phyloP scores from a whole-genome alignment of 2,113 vertebrate species.

The Columba livia region DNA sequence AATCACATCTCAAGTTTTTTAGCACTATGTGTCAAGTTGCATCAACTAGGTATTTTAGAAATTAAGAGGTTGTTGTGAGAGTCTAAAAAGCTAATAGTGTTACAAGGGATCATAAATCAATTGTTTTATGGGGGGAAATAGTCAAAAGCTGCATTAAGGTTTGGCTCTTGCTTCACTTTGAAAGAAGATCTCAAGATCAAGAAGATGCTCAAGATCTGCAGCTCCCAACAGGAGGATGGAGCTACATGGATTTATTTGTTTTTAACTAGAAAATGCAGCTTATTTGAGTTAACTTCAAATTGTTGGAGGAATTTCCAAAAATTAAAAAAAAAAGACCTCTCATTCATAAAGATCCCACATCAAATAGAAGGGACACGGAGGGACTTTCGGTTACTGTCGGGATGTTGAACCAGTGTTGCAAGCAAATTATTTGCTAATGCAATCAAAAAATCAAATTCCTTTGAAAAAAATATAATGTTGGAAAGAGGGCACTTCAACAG shows the following conservation, averaged over 20 bases:
- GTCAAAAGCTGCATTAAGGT: not conserved
- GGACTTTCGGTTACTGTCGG: fast-evolving
- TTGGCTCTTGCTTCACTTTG: not conserved
- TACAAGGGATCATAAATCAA: not conserved
- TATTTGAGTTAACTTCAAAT: not conserved
- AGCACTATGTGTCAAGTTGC: not conserved
- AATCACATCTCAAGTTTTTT: not conserved
- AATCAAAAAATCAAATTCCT: not conserved
- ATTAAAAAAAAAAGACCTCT: not conserved
- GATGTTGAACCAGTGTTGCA: not conserved
- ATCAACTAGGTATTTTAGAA: not conserved
- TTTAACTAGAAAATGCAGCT: not conserved
- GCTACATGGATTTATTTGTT: too few relatives aligned
- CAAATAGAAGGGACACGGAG: not conserved
- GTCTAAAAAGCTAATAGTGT: not conserved
- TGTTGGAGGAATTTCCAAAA: not conserved
- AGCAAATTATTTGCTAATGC: not conserved
- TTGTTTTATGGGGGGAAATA: not conserved
- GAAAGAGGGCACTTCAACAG: not conserved
- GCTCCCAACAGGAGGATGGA: not conserved
- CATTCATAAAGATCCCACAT: not conserved
- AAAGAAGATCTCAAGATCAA: not conserved
- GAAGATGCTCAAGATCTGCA: not conserved
- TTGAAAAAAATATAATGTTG: not conserved
- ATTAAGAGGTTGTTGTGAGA: not conserved